Evolutionary conservation across 2,113 vertebrate species (phyloP), one percentile per base, ranked within the genome.

Genomic region (Syngnathus scovelli): DNA sequence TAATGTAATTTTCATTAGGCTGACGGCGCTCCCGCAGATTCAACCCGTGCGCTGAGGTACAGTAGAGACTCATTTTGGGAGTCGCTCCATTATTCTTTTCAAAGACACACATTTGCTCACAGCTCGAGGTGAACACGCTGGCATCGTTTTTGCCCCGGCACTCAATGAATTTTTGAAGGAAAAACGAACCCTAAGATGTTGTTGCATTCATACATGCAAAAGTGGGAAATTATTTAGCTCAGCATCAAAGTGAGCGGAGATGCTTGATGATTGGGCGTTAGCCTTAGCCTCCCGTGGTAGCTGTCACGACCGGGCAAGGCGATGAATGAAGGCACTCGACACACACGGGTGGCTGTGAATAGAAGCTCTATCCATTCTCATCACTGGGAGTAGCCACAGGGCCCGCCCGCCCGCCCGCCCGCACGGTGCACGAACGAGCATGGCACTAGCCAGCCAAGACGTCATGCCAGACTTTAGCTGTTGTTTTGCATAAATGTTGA

Each of bases 401-500:
- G 86, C 78, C 79, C 27, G 41, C 41, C 41, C 36, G 69, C 64
- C 67, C 75, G 86, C 78, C 79, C 27, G 41, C 41, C 41, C 36
- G 69, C 64, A 68, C 75, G 72, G 70, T 27, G 61, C 39, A 44
- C 52, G 69, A 79, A 44, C 52, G 71, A 79, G 79, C 81, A 84
- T 73, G 81, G 83, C 77, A 86, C 85, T 87, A 88, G 87, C 88
- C 88, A 88, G 87, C 88, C 87, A 87, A 88, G 78, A 88, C 83
- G 82, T 86, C 85, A 87, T 83, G 85, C 85, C 86, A 81, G 85
- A 86, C 86, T 89, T 86, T 83, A 87, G 81, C 86, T 87, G 83
- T 89, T 89, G 87, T 89, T 89, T 87, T 90, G 86, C 88, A 90
- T 89, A 86, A 88, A 89, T 85, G 88, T 90, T 89, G 86, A 89